phyloP scores from a whole-genome alignment of 2,888 invertebrate species.

The Drosophila anomalata region DNA sequence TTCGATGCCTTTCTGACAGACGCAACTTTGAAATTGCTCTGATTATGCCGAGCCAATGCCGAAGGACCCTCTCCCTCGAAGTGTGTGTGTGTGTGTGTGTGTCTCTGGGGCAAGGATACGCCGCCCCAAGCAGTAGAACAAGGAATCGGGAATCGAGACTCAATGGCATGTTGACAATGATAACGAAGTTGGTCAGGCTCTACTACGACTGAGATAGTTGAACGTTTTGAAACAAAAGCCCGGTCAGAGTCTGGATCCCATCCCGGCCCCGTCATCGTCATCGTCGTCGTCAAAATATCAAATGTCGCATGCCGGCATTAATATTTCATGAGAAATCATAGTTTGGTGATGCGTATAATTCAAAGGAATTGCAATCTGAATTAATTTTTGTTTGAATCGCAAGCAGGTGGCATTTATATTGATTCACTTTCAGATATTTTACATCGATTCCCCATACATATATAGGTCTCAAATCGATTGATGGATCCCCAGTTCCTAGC shows the following conservation, averaged over 20 bases:
- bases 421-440: constrained; percentile 38
- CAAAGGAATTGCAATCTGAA: constrained; percentile 77
- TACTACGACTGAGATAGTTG: constrained; percentile 24
- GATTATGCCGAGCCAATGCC: constrained; percentile 58
- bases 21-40: constrained; percentile 72
- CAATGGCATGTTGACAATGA: constrained; percentile 78
- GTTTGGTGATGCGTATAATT: constrained; percentile 77
- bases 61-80: constrained; percentile 4
- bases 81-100: neutral
- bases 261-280: constrained; percentile 39
- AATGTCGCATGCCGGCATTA: constrained; percentile 75
- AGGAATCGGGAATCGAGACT: constrained; percentile 45
- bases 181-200: constrained; percentile 72
- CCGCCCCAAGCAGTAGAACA: constrained; percentile 11
- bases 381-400: constrained; percentile 62
- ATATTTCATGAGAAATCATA: constrained; percentile 77
- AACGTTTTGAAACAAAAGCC: constrained; percentile 2
- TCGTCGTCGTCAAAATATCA: constrained; percentile 65
- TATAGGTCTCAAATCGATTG: constrained; percentile 23
- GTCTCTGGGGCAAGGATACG: neutral
- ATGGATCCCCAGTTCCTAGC: constrained; percentile 12
- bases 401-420: constrained; percentile 41
- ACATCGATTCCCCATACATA: constrained; percentile 23
- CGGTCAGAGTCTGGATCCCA: neutral
- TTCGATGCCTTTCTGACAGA: constrained; percentile 74